These are phyloP conservation scores for Archips xylosteana DNA, from an alignment of 2,888 invertebrate genomes.

Conservation along the genomic window DNA sequence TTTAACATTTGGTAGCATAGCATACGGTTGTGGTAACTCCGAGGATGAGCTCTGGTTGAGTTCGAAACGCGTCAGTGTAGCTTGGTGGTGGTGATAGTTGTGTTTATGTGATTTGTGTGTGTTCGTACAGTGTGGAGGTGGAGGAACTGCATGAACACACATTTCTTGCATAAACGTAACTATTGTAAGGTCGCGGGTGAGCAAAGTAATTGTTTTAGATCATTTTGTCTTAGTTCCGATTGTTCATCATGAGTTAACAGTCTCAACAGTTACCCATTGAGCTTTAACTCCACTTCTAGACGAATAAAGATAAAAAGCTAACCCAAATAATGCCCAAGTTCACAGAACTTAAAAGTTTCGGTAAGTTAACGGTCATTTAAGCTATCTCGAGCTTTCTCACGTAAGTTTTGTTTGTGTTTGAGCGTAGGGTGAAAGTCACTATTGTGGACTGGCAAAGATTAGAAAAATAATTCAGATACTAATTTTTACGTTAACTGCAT, in stretches of 20 bases:
- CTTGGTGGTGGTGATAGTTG: too few relatives aligned
- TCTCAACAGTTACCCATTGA: conserved; percentile 5
- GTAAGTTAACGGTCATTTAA: conserved; percentile 62
- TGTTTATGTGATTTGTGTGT: too few relatives aligned
- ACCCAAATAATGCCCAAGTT: conserved; percentile 39
- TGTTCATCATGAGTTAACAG: not conserved
- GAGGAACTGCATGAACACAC: too few relatives aligned
- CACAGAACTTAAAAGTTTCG: conserved; percentile 30
- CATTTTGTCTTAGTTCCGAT: not conserved
- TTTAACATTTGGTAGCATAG: too few relatives aligned
- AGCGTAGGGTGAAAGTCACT: conserved; percentile 63
- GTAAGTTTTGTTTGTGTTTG: conserved; percentile 65
- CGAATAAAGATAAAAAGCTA: conserved; percentile 34
- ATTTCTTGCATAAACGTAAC: too few relatives aligned
- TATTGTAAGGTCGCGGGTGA: too few relatives aligned
- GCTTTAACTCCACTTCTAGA: conserved; percentile 12
- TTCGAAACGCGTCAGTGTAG: too few relatives aligned
- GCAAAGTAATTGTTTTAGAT: too few relatives aligned
- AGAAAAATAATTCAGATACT: conserved; percentile 33
- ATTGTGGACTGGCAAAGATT: conserved; percentile 57
- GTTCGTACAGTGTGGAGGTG: too few relatives aligned
- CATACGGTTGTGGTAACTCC: too few relatives aligned
- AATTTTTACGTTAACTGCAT: too few relatives aligned
- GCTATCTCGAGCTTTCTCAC: conserved; percentile 73
- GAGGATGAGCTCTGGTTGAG: too few relatives aligned